Evolutionary conservation across 2,797 vertebrate genomes (phyloP).

Genomic region (Xyrichtys novacula): DNA sequence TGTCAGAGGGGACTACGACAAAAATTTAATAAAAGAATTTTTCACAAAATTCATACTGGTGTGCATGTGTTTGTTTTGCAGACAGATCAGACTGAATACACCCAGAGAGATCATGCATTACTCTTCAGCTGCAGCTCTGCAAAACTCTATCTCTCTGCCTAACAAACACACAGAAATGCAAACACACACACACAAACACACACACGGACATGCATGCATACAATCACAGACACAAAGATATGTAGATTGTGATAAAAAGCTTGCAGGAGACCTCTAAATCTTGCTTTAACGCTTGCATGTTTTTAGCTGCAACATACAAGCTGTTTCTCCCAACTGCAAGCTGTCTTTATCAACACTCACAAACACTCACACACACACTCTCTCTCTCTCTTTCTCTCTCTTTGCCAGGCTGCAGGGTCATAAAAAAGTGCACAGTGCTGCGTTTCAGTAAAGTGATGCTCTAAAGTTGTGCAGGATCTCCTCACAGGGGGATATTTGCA

Average conservation of each 20-base stretch:
- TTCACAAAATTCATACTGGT: too few relatives aligned
- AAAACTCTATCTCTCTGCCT: not conserved
- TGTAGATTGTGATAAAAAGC: not conserved
- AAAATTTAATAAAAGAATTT: too few relatives aligned
- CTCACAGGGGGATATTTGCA: slow-evolving; percentile 2
- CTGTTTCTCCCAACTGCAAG: not conserved
- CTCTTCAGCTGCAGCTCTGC: slow-evolving; percentile 46
- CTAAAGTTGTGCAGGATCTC: slow-evolving; percentile 16
- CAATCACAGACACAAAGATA: not conserved
- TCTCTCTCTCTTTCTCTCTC: not conserved
- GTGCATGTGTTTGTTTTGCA: slow-evolving; percentile 3
- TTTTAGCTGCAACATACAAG: not conserved
- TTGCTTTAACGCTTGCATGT: not conserved
- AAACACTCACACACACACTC: not conserved
- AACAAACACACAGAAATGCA: not conserved
- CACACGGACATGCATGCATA: not conserved
- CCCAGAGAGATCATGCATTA: slow-evolving; percentile 45
- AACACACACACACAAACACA: not conserved
- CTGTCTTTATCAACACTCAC: not conserved
- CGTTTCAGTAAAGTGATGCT: slow-evolving; percentile 23
- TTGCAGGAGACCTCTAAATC: not conserved
- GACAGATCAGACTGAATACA: slow-evolving; percentile 8
- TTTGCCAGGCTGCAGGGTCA: slow-evolving; percentile 11
- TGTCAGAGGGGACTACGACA: too few relatives aligned
- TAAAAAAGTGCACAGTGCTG: slow-evolving; percentile 27